Evolutionary conservation across 2,113 vertebrate species (phyloP), one percentile per base, ranked within the genome.

Genomic region (Merops nubicus): DNA sequence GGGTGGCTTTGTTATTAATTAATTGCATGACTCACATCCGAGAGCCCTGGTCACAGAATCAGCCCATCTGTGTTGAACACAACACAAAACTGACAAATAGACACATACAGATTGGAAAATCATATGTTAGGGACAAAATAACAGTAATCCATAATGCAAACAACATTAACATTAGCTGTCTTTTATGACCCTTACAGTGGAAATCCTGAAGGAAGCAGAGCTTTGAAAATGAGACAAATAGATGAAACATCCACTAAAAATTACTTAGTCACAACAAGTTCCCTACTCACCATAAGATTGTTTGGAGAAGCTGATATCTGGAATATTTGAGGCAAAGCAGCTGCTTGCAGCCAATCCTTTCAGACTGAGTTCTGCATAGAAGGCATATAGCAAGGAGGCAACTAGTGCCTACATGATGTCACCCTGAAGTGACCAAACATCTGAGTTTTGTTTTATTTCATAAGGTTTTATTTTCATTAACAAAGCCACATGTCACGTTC

Each of bases 301-400:
- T 92, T 96, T 95, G 92, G 79, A 92, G 56, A 89, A 88, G 54
- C 12, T 86, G 75, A 72, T 95, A 81, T 94, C 80, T 95, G 88
- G 67, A 91, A 75, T 80, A 93, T 76, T 34, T 94, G 89, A 97
- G 91, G 53, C 65, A 88, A 91, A 45, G 72, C 88, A 91, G 90
- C 84, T 94, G 86, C 88, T 94, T 68, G 59, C 20, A 92, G 34
- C 48, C 82, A 86, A 59, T 13, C n/a, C 23, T 73, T 87, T 56
- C 62, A 47, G 80, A 87, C 36, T 40, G 73, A 88, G 40, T 21
- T 85, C 42, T 69, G 40, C 34, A 75, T 34, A 65, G 69, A 63
- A 85, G 70, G 36, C 12, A 1, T 84, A 51, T 8, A 23, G 68
- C 2, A 5, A 85, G 62, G 54, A 92, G 70, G 47, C 86, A 93